Conservation (phyloP, 1,140 invertebrate species). For the Polypedilum vanderplanki region DNA sequence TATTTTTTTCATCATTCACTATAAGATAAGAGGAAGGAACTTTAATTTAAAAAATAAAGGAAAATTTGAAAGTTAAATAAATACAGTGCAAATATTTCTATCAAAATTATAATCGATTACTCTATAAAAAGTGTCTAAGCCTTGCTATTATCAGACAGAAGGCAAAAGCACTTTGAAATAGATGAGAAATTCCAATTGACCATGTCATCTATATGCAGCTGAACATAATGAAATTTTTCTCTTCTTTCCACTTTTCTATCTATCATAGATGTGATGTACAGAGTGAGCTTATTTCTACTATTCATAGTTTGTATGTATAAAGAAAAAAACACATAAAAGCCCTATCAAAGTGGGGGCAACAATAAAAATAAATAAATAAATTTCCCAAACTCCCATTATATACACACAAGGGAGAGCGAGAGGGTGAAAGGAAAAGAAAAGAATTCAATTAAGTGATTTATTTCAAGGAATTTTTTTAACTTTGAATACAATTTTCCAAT, state of each 20-base stretch:
- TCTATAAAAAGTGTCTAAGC: too few relatives aligned
- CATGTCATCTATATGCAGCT: conserved; percentile 8
- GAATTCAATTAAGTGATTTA: conserved; percentile 29
- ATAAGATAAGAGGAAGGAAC: too few relatives aligned
- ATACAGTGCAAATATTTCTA: too few relatives aligned
- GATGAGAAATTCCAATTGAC: conserved; percentile 8
- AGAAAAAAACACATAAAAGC: not conserved
- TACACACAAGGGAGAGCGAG: not conserved
- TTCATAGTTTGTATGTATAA: not conserved
- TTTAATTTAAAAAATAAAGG: too few relatives aligned
- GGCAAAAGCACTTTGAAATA: not conserved
- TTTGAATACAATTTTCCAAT: conserved; percentile 25
- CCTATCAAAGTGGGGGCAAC: not conserved
- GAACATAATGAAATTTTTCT: conserved; percentile 16
- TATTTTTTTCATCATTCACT: too few relatives aligned
- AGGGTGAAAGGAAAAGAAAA: not conserved
- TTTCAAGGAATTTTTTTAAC: conserved; percentile 23
- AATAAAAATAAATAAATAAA: conserved; percentile 5
- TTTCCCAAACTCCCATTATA: not conserved
- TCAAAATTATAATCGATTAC: too few relatives aligned
- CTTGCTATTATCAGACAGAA: too few relatives aligned
- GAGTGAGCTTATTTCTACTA: not conserved
- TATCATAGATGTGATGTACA: not conserved
- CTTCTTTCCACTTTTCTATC: not conserved
- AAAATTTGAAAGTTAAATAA: too few relatives aligned